Evolutionary conservation across 2,113 vertebrate species (phyloP).

Genomic region (Cochlearius cochlearius): DNA sequence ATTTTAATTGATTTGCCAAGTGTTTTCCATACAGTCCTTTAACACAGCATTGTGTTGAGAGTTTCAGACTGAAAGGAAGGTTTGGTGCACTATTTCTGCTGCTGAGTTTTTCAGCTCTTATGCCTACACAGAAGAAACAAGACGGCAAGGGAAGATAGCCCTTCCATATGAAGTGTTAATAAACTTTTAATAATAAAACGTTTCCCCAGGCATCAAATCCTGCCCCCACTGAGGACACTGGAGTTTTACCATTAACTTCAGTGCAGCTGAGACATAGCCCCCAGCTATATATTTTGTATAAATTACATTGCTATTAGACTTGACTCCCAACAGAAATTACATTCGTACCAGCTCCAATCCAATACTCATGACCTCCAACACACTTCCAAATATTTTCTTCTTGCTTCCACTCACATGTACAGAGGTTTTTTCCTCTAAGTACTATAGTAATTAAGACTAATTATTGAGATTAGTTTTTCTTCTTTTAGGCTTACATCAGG

Average conservation of each 20-base stretch:
- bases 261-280: not conserved
- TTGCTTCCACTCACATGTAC: not conserved
- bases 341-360: not conserved
- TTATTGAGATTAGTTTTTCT: not conserved
- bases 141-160: not conserved
- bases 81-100: not conserved
- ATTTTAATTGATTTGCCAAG: conserved; percentile 64
- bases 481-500: not conserved
- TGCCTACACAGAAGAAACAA: not conserved
- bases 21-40: conserved; percentile 49
- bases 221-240: not conserved
- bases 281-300: not conserved
- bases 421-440: not conserved
- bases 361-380: not conserved
- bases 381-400: not conserved
- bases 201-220: not conserved
- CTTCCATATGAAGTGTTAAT: not conserved
- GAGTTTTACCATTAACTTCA: not conserved
- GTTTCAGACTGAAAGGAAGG: not conserved
- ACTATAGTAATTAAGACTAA: not conserved
- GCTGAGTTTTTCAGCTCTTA: not conserved
- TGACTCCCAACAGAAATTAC: conserved; percentile 1
- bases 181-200: not conserved
- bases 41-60: not conserved
- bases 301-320: conserved; percentile 27